These are phyloP conservation scores for Spilarctia lutea DNA, from an alignment of 2,888 invertebrate species.

Conservation along the genomic window DNA sequence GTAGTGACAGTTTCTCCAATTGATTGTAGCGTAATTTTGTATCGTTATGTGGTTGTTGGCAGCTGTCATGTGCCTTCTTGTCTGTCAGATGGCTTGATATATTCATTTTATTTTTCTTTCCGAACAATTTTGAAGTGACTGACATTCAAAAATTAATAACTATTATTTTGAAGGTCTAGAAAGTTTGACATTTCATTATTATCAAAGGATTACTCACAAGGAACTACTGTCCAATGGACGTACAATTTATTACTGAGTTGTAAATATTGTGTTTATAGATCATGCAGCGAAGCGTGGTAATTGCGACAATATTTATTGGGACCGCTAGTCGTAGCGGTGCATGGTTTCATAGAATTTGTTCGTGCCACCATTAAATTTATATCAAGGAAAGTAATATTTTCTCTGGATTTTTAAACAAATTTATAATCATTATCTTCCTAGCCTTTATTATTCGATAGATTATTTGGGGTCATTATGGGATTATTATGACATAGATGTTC, in stretches of 20 bases:
- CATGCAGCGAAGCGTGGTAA: slow-evolving; percentile 5
- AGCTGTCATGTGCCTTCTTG: slow-evolving; percentile 52
- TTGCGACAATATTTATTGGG: slow-evolving; percentile 7
- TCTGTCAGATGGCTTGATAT: slow-evolving; percentile 38
- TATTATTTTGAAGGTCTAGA: not conserved
- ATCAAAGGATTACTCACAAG: not conserved
- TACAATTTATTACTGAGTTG: slow-evolving; percentile 12
- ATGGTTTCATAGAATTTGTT: slow-evolving; percentile 3
- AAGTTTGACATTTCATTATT: not conserved
- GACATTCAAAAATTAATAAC: not conserved
- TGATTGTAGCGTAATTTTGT: slow-evolving; percentile 68
- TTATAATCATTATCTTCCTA: not conserved
- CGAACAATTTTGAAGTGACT: not conserved
- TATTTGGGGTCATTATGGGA: too few species aligned
- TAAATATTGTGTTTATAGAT: slow-evolving; percentile 6
- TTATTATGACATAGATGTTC: too few species aligned
- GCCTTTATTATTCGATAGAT: too few species aligned
- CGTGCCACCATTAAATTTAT: not conserved
- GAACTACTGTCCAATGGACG: not conserved
- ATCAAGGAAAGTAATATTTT: not conserved
- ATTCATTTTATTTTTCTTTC: slow-evolving; percentile 23
- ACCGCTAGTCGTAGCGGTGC: slow-evolving; percentile 16
- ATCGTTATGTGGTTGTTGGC: slow-evolving; percentile 53
- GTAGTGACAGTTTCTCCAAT: slow-evolving; percentile 61
- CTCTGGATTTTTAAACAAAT: not conserved